Percentiles rank a stretch among this genome's conserved stretches.
Conservation (phyloP, 2,113 vertebrate species). For the Amphiprion ocellaris region DNA sequence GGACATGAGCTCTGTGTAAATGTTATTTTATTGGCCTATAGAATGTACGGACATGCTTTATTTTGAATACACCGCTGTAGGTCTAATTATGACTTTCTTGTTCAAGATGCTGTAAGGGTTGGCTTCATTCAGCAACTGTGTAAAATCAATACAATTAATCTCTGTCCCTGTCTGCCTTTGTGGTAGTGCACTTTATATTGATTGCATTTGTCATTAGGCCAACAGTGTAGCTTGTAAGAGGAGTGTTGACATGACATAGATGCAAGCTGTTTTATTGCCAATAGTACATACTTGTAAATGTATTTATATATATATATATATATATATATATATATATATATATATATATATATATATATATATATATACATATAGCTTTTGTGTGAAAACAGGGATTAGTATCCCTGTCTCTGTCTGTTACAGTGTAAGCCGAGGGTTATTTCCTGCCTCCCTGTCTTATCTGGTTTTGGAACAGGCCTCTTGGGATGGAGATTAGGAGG, state of each 20-base stretch:
- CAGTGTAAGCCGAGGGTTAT: slow-evolving; percentile 24
- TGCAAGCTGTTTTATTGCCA: not conserved
- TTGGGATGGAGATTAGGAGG: slow-evolving; percentile 46
- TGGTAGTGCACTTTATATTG: slow-evolving; percentile 21
- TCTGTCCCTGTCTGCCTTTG: not conserved
- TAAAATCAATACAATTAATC: slow-evolving; percentile 26
- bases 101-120: not conserved
- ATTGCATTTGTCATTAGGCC: slow-evolving; percentile 30
- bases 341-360: not conserved
- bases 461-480: slow-evolving; percentile 56
- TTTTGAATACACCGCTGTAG: not conserved
- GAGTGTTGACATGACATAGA: not conserved
- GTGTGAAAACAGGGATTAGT: slow-evolving; percentile 18
- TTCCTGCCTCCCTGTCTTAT: slow-evolving; percentile 33
- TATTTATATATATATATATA: not conserved
- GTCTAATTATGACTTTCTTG: not conserved
- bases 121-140: slow-evolving; percentile 6
- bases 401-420: slow-evolving; percentile 9
- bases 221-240: slow-evolving; percentile 1
- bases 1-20: too few species aligned
- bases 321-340: not conserved
- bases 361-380: not conserved
- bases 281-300: not conserved
- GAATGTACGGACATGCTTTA: not conserved
- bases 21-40: not conserved